A percentile compares a stretch with the other conserved stretches of the same genome.
phyloP scores from a whole-genome alignment of 2,113 vertebrate genomes.

The Chitala chitala region DNA sequence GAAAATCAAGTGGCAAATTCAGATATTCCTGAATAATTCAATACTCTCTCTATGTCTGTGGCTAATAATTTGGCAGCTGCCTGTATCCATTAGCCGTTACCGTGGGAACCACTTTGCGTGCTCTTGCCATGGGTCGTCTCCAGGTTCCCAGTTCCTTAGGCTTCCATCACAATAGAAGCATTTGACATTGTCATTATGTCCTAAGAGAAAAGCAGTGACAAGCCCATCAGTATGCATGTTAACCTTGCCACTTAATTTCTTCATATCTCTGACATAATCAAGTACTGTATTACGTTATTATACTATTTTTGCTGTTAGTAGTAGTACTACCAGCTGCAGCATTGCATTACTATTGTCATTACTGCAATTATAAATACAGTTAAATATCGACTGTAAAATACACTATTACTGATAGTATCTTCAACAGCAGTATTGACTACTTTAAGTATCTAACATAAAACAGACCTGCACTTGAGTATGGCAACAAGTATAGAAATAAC shows the following conservation, averaged over 20 bases:
- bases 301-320: too few species aligned
- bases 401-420: too few species aligned
- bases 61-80: not conserved
- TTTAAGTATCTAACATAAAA: too few species aligned
- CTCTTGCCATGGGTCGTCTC: constrained; percentile 85
- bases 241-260: not conserved
- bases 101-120: constrained; percentile 88
- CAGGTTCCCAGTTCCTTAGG: constrained; percentile 77
- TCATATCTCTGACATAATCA: not conserved
- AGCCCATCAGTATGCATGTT: not conserved
- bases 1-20: not conserved
- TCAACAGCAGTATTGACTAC: too few species aligned
- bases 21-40: not conserved
- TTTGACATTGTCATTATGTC: constrained; percentile 71
- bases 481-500: too few species aligned
- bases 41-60: not conserved
- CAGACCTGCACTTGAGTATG: too few species aligned
- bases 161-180: constrained; percentile 84
- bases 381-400: too few species aligned
- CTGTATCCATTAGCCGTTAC: constrained; percentile 51
- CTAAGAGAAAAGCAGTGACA: constrained; percentile 55
- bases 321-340: too few species aligned
- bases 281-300: too few species aligned
- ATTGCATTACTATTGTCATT: too few species aligned
- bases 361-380: too few species aligned